A percentile compares a stretch with the other conserved stretches of the same genome.
These are phyloP conservation scores for Agelaius phoeniceus DNA, from an alignment of 2,113 vertebrate genomes.

Conservation along the genomic window DNA sequence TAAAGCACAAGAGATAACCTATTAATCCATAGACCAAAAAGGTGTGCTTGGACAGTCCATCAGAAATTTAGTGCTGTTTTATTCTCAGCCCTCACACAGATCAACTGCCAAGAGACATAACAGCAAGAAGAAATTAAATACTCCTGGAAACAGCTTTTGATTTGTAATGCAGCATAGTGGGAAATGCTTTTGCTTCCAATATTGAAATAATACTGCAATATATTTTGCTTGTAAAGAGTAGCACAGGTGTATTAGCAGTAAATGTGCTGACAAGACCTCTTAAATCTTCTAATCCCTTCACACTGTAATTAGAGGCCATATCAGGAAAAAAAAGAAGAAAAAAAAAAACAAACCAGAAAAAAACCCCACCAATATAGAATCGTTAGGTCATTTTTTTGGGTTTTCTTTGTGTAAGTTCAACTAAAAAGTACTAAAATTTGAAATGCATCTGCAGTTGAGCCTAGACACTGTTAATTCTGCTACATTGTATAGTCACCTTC, in stretches of 20 bases:
- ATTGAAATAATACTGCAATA: background rate
- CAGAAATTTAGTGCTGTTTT: background rate
- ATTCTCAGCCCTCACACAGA: background rate
- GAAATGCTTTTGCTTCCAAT: conserved; percentile 11
- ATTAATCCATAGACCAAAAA: conserved; percentile 25
- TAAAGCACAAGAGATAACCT: conserved; percentile 29
- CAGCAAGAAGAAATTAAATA: conserved; percentile 10
- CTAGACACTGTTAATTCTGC: background rate
- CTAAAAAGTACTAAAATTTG: background rate
- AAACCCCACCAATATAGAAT: background rate
- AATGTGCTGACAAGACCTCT: conserved; percentile 13
- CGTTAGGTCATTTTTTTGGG: background rate
- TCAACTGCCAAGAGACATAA: conserved; percentile 21
- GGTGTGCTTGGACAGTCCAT: conserved; percentile 16
- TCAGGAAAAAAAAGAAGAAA: background rate
- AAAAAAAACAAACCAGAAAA: background rate
- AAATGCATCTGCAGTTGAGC: background rate
- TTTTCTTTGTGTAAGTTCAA: background rate
- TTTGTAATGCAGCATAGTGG: background rate
- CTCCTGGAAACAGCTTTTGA: conserved; percentile 13
- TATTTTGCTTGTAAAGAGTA: conserved; percentile 30
- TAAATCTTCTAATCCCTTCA: conserved; percentile 8
- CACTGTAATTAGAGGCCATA: background rate
- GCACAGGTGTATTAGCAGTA: background rate
- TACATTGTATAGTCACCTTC: background rate